Evolutionary conservation across 2,888 invertebrate genomes (phyloP).

Genomic region (Pseudococcus jackbeardsleyi): DNA sequence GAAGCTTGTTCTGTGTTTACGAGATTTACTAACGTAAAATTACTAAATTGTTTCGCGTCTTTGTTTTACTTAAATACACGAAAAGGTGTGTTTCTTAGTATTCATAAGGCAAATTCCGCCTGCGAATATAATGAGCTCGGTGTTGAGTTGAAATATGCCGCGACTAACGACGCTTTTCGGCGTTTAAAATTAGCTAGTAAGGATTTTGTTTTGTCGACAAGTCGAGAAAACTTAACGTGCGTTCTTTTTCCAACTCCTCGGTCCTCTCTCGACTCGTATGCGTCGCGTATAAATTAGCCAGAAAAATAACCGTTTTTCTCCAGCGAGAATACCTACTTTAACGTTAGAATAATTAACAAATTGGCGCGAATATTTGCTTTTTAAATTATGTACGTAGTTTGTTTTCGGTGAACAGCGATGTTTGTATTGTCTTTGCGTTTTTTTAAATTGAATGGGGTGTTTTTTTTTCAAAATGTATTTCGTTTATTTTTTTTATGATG

Average conservation of each 20-base stretch:
- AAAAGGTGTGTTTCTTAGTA: slow-evolving; percentile 7
- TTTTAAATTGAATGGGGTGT: no score
- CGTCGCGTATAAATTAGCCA: neutral
- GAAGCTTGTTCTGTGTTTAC: neutral
- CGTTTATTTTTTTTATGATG: no score
- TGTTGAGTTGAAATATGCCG: neutral
- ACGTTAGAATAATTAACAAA: no score
- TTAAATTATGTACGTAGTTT: no score
- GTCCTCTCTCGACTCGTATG: no score
- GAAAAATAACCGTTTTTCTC: neutral
- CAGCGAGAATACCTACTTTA: no score
- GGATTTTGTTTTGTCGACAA: slow-evolving; percentile 16
- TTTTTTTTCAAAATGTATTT: no score
- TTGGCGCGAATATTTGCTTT: no score
- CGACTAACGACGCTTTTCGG: neutral
- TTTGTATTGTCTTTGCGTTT: no score
- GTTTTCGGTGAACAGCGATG: no score
- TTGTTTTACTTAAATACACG: neutral
- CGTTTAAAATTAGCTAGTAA: neutral
- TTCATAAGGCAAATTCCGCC: neutral
- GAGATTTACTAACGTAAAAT: neutral
- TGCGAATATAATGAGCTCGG: neutral
- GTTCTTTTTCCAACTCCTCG: neutral
- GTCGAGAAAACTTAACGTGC: neutral
- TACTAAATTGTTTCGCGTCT: slow-evolving; percentile 5